A percentile compares a stretch with the other conserved stretches of the same genome.
These are phyloP conservation scores for Anoncus sp. DNA, from an alignment of 2,888 invertebrate species.

Conservation along the genomic window DNA sequence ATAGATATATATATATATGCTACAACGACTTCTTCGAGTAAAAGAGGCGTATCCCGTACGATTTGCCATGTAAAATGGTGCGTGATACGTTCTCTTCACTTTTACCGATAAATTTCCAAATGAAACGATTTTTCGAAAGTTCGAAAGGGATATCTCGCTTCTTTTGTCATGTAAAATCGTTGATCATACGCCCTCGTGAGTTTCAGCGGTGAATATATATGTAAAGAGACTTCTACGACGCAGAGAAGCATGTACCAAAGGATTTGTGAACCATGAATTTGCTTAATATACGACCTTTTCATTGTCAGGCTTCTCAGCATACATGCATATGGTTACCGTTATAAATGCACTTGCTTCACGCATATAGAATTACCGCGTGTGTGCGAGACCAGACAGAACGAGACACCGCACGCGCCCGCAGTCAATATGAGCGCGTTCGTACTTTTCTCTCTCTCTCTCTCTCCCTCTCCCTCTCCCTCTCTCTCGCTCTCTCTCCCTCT, in stretches of 20 bases:
- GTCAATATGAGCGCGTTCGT: slow-evolving; percentile 18
- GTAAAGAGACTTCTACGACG: neutral
- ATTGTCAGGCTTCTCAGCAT: neutral
- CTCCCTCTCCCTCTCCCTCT: too few relatives aligned
- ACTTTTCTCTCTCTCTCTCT: slow-evolving; percentile 13
- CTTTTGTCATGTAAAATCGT: neutral
- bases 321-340: neutral
- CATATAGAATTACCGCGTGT: slow-evolving; percentile 38
- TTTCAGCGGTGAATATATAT: neutral
- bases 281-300: neutral
- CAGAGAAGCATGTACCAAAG: neutral
- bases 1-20: too few relatives aligned
- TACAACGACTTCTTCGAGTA: neutral
- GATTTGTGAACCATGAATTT: neutral
- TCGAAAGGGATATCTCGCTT: neutral
- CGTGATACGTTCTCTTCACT: too few relatives aligned
- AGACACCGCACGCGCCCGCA: slow-evolving; percentile 44
- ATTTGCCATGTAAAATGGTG: too few relatives aligned
- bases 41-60: neutral
- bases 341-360: slow-evolving; percentile 14
- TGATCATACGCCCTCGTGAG: neutral
- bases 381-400: slow-evolving; percentile 5
- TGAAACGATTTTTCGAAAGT: neutral
- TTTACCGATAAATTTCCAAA: neutral
- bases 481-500: too few relatives aligned